A percentile compares a stretch with the other conserved stretches of the same genome.
phyloP scores from a whole-genome alignment of 2,113 vertebrate genomes.

The Galemys pyrenaicus region DNA sequence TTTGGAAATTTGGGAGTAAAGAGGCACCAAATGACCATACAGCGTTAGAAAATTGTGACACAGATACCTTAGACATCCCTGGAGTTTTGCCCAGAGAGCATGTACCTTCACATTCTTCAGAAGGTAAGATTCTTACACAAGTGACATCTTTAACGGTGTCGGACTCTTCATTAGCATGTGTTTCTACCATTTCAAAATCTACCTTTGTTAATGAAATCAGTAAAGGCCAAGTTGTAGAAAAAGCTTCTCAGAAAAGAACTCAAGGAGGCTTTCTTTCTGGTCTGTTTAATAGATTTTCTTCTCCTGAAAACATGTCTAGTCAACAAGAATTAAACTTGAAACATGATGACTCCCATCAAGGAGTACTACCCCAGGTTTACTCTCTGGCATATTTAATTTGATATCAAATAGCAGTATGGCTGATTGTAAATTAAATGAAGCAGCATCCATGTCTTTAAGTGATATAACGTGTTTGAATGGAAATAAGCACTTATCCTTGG shows the following conservation, averaged over 20 bases:
- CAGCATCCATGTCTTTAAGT: constrained; percentile 71
- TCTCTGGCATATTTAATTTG: constrained; percentile 85
- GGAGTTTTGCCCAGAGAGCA: constrained; percentile 42
- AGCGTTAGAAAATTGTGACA: constrained; percentile 37
- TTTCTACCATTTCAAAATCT: constrained; percentile 38
- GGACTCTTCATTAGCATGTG: constrained; percentile 26
- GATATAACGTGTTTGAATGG: constrained; percentile 78
- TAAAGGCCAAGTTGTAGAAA: constrained; percentile 63
- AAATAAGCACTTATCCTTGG: constrained; percentile 58
- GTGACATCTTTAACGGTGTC: not conserved
- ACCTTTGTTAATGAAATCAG: not conserved
- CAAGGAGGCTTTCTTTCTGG: constrained; percentile 86
- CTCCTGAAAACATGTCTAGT: constrained; percentile 78
- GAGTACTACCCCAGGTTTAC: constrained; percentile 73
- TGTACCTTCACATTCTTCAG: constrained; percentile 18
- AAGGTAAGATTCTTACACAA: constrained; percentile 25
- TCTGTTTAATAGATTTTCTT: constrained; percentile 82
- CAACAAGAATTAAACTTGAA: constrained; percentile 76
- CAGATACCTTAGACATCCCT: constrained; percentile 3
- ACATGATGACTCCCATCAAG: constrained; percentile 69
- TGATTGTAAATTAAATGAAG: constrained; percentile 77
- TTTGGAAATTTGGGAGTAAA: constrained; percentile 32
- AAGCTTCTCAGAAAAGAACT: constrained; percentile 56
- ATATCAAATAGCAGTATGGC: constrained; percentile 80
- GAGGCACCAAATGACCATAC: not conserved